Evolutionary conservation across 1,140 invertebrate genomes (phyloP).

Genomic region (Bombus affinis): DNA sequence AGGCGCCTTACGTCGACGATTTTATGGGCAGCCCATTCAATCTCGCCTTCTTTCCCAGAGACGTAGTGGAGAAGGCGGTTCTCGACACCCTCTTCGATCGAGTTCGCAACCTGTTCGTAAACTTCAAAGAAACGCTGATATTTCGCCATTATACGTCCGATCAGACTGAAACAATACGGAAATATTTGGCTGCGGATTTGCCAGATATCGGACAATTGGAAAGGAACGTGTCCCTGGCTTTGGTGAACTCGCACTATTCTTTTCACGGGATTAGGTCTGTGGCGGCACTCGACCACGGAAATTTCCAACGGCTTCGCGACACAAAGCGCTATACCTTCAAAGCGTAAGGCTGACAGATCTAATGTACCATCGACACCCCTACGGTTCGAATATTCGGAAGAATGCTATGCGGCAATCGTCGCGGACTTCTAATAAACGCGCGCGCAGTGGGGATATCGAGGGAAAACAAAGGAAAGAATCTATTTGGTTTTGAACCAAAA

Average conservation of each 20-base stretch:
- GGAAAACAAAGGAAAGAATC: no score
- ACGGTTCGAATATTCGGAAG: no score
- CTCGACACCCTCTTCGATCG: constrained; percentile 84
- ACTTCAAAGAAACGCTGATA: constrained; percentile 37
- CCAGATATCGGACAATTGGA: constrained; percentile 77
- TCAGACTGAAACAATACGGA: constrained; percentile 71
- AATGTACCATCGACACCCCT: no score
- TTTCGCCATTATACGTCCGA: constrained; percentile 65
- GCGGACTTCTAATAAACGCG: no score
- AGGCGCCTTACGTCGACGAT: constrained; percentile 85
- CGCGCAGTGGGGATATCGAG: no score
- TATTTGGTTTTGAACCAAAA: no score
- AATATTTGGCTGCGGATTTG: constrained; percentile 77
- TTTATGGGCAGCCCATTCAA: constrained; percentile 85
- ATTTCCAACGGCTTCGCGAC: no score
- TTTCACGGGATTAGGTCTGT: constrained; percentile 80
- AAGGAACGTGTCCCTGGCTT: constrained; percentile 81
- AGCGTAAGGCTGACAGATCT: no score
- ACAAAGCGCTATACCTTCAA: no score
- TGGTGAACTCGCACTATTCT: constrained; percentile 84
- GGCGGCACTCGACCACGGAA: no score
- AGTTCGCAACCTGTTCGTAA: constrained; percentile 80
- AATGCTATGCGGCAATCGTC: no score
- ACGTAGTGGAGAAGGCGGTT: constrained; percentile 83
- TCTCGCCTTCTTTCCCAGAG: constrained; percentile 84